Conservation (phyloP, 2,797 vertebrate genomes). For the Falco peregrinus region DNA sequence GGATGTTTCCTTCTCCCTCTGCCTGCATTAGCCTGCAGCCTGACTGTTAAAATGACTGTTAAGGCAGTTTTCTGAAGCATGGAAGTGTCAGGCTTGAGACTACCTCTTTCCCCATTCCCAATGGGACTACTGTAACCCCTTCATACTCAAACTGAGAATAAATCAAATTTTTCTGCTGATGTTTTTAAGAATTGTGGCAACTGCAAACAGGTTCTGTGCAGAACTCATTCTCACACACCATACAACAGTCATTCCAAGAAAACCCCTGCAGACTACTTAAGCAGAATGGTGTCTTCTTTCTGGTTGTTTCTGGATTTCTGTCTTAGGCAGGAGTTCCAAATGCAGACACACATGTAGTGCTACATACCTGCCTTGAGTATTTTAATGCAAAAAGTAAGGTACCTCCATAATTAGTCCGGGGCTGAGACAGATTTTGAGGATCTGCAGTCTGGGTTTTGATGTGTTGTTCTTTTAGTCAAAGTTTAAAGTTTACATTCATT, state of each 20-base stretch:
- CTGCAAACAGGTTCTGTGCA: neutral
- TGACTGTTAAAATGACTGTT: neutral
- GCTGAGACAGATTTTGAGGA: neutral
- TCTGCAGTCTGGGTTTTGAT: neutral
- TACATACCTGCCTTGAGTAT: neutral
- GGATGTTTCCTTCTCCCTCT: neutral
- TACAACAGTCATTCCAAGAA: neutral
- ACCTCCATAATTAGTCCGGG: neutral
- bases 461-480: neutral
- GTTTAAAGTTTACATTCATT: neutral
- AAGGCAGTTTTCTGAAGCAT: neutral
- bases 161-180: neutral
- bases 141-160: neutral
- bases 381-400: neutral
- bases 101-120: neutral
- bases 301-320: constrained; percentile 1
- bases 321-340: neutral
- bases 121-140: neutral
- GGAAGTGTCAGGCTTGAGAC: neutral
- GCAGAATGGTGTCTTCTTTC: neutral
- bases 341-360: neutral
- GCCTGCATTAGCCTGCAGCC: neutral
- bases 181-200: neutral
- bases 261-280: neutral
- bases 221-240: neutral